phyloP scores from a whole-genome alignment of 2,888 invertebrate species.

The Nematopogon swammerdamellus region DNA sequence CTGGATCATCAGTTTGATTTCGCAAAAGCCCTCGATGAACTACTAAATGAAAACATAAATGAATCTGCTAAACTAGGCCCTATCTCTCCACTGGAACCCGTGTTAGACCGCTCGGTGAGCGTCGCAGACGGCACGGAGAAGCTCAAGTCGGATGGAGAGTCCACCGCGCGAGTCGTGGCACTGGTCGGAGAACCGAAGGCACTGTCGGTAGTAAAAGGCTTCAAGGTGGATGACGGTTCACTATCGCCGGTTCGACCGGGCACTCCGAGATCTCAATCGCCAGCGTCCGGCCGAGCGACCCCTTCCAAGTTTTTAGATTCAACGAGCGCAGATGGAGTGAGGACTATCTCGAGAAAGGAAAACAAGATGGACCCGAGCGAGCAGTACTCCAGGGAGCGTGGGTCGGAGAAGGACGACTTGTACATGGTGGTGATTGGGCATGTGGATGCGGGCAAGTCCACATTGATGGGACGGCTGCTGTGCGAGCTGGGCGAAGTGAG shows the following conservation, averaged over 20 bases:
- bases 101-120: constrained; percentile 20
- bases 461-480: constrained; percentile 93
- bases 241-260: constrained; percentile 28
- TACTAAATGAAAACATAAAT: constrained; percentile 57
- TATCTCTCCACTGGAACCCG: constrained; percentile 11
- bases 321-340: constrained; percentile 33
- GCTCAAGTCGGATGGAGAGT: constrained; percentile 19
- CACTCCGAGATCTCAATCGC: constrained; percentile 68
- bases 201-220: constrained; percentile 52
- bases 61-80: constrained; percentile 16
- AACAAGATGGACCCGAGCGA: constrained; percentile 56
- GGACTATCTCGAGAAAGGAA: constrained; percentile 46
- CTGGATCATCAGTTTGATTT: constrained; percentile 70
- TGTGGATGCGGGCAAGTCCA: constrained; percentile 97
- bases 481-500: constrained; percentile 85
- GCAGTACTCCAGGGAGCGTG: constrained; percentile 71
- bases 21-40: constrained; percentile 68
- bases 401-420: constrained; percentile 78
- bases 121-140: constrained; percentile 24
- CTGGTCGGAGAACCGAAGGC: constrained; percentile 40
- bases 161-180: constrained; percentile 33
- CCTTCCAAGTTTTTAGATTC: constrained; percentile 27
- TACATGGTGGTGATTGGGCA: constrained; percentile 94
- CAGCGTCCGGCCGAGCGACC: constrained; percentile 59
- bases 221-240: constrained; percentile 38